A percentile compares a stretch with the other conserved stretches of the same genome.
phyloP scores from a whole-genome alignment of 1,140 invertebrate genomes.

The Grapholita molesta region DNA sequence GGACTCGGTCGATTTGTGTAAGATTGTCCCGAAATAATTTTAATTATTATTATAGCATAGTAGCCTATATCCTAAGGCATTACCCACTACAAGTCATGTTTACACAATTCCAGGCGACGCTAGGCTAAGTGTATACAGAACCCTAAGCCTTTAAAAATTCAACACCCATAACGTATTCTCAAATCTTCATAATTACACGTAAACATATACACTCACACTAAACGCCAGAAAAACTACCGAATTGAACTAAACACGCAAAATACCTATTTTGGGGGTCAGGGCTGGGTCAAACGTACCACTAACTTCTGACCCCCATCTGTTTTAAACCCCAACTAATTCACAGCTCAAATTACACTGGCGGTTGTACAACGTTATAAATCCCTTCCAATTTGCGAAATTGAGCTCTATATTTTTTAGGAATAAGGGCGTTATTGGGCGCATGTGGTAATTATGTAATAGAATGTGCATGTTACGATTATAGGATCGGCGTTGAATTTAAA shows the following conservation, averaged over 20 bases:
- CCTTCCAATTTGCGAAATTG: conserved; percentile 15
- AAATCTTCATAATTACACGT: conserved; percentile 26
- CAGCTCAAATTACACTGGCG: not conserved
- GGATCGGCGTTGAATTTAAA: conserved; percentile 4
- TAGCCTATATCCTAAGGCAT: no score
- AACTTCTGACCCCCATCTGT: conserved; percentile 8
- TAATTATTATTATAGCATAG: no score
- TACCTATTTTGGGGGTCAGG: conserved; percentile 41
- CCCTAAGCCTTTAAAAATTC: not conserved
- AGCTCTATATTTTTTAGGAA: not conserved
- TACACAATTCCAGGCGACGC: no score
- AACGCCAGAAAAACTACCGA: conserved; percentile 12
- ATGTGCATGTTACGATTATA: conserved; percentile 7
- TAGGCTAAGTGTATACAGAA: no score
- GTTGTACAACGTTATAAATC: not conserved
- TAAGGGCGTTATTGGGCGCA: not conserved
- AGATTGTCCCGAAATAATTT: no score
- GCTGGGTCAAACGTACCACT: conserved; percentile 30
- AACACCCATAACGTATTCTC: conserved; percentile 20
- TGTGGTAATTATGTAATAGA: conserved; percentile 11
- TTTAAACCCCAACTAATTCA: not conserved
- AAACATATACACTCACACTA: conserved; percentile 15
- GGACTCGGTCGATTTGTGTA: no score
- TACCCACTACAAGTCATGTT: no score
- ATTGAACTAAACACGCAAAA: conserved; percentile 32